Evolutionary conservation across 1,140 invertebrate genomes (phyloP).

Genomic region (Lamellibrachia luymesi): DNA sequence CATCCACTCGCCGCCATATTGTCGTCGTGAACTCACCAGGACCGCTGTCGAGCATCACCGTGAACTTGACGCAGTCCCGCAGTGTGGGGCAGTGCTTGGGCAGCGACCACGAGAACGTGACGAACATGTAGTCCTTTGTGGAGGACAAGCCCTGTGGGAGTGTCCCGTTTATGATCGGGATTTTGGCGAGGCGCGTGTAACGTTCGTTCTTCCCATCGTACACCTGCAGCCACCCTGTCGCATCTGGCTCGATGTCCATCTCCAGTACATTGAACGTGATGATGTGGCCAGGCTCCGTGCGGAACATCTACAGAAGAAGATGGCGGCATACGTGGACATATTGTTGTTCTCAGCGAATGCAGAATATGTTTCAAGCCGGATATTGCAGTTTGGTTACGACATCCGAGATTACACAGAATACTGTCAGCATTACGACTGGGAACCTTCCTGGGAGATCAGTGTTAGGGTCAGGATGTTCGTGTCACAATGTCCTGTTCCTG

Average conservation of each 20-base stretch:
- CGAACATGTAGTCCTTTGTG: constrained; percentile 33
- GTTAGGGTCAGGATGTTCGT: too few relatives aligned
- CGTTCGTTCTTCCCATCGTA: constrained; percentile 34
- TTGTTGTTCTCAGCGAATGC: too few relatives aligned
- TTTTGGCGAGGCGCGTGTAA: background rate
- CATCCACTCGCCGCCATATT: background rate
- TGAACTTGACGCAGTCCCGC: constrained; percentile 45
- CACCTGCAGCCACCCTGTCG: constrained; percentile 38
- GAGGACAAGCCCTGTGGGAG: constrained; percentile 50
- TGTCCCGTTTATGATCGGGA: constrained; percentile 45
- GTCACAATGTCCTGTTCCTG: too few relatives aligned
- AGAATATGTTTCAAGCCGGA: too few relatives aligned
- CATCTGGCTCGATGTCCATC: constrained; percentile 46
- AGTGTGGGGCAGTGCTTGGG: constrained; percentile 41
- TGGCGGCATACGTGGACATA: background rate
- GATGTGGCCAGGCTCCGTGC: constrained; percentile 33
- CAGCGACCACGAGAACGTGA: constrained; percentile 38
- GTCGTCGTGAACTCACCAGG: background rate
- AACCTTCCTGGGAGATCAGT: too few relatives aligned
- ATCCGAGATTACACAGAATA: too few relatives aligned
- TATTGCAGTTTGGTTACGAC: too few relatives aligned
- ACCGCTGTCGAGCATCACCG: constrained; percentile 27
- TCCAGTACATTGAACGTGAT: constrained; percentile 48
- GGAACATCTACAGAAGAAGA: constrained; percentile 36
- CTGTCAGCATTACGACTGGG: too few relatives aligned